These are phyloP conservation scores for Blastomussa wellsi DNA, from an alignment of 92 coral and sea anemone genomes.

Conservation along the genomic window DNA sequence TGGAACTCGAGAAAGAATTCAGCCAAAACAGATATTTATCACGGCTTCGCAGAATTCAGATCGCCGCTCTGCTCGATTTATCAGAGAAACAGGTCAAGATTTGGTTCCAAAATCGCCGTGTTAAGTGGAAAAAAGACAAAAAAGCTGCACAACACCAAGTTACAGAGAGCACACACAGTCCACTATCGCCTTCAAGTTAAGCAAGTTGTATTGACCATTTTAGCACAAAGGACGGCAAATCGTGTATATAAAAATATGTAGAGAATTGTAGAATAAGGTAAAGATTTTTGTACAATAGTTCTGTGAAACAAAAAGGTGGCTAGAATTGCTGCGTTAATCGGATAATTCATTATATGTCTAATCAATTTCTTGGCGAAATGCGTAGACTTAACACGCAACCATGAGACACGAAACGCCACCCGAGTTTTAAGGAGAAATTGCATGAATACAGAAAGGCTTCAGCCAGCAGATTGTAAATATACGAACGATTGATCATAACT, in stretches of 20 bases:
- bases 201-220: constrained; percentile 1
- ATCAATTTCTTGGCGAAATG: constrained; percentile 37
- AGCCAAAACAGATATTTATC: constrained; percentile 97
- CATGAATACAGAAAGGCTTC: background rate
- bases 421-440: background rate
- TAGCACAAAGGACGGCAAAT: constrained; percentile 19
- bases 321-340: constrained; percentile 55
- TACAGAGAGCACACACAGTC: constrained; percentile 58
- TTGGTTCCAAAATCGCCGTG: constrained; percentile 99
- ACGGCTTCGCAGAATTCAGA: constrained; percentile 92
- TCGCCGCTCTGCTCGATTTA: constrained; percentile 91
- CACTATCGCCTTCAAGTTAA: constrained; percentile 73
- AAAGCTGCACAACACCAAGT: constrained; percentile 88
- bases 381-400: background rate
- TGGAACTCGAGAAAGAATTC: constrained; percentile 96
- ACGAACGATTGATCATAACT: background rate
- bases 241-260: constrained; percentile 47
- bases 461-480: constrained; percentile 14
- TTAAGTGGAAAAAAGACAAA: constrained; percentile 98
- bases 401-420: background rate
- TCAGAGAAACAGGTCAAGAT: constrained; percentile 99
- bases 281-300: constrained; percentile 37
- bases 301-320: constrained; percentile 30
- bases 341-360: constrained; percentile 54
- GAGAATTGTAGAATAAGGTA: constrained; percentile 43